These are phyloP conservation scores for Eupristina koningsbergeri DNA, from an alignment of 1,140 invertebrate species.

Conservation along the genomic window DNA sequence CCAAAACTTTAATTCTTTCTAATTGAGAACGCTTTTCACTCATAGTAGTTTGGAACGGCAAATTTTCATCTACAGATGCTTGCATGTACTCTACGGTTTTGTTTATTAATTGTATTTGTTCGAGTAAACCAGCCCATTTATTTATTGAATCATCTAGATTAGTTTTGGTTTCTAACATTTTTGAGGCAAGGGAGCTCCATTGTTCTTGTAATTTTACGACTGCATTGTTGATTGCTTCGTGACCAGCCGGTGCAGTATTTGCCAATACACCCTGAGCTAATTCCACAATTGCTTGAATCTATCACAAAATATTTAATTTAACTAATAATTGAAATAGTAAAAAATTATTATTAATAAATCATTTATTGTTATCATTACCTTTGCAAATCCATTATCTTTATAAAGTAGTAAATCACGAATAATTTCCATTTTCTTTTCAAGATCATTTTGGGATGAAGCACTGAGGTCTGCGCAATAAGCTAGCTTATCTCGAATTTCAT, in stretches of 20 bases:
- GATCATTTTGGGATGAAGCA: constrained; percentile 85
- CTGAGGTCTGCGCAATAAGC: constrained; percentile 87
- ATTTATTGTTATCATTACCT: constrained; percentile 70
- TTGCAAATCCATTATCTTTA: constrained; percentile 93
- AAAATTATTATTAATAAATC: not conserved
- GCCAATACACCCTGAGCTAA: constrained; percentile 92
- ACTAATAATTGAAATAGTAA: constrained; percentile 4
- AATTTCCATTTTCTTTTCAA: constrained; percentile 87
- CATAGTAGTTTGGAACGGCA: constrained; percentile 84
- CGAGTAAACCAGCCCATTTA: constrained; percentile 90
- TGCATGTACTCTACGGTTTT: constrained; percentile 88
- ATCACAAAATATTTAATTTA: constrained; percentile 17
- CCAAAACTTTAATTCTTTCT: constrained; percentile 87
- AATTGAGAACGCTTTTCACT: constrained; percentile 88
- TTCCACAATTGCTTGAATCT: constrained; percentile 87
- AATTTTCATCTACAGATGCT: constrained; percentile 80
- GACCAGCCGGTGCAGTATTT: constrained; percentile 91
- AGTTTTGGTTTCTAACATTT: constrained; percentile 91
- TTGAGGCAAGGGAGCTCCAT: constrained; percentile 89
- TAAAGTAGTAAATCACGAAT: constrained; percentile 89
- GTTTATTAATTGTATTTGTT: constrained; percentile 88
- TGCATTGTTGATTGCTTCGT: constrained; percentile 88
- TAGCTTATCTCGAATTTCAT: constrained; percentile 87
- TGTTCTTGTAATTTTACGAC: constrained; percentile 89
- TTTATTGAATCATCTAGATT: constrained; percentile 91